Conservation (phyloP, 2,113 vertebrate genomes). For the Prionailurus viverrinus region DNA sequence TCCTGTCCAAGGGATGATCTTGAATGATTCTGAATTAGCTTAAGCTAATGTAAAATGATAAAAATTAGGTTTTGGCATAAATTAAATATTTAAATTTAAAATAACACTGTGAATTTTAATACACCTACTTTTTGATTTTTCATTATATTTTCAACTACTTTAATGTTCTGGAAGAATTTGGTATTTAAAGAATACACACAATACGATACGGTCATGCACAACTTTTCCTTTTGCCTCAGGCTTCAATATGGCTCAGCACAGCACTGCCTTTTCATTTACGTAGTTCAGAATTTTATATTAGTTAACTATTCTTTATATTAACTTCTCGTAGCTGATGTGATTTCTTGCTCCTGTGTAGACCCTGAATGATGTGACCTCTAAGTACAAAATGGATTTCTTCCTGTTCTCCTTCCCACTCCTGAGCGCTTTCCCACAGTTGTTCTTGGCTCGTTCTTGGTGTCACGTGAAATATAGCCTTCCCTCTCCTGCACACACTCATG, state of each 20-base stretch:
- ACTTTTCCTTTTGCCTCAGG: neutral
- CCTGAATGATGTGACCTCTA: neutral
- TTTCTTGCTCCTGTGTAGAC: neutral
- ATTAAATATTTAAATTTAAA: slow-evolving; percentile 22
- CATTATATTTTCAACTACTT: neutral
- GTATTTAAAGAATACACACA: neutral
- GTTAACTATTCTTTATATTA: neutral
- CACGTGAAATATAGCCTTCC: neutral
- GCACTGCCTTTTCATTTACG: neutral
- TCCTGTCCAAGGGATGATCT: neutral
- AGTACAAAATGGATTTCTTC: neutral
- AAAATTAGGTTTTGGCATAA: neutral
- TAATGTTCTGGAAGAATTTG: neutral
- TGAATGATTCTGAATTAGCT: slow-evolving; percentile 19
- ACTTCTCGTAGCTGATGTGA: neutral
- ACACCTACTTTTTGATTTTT: neutral
- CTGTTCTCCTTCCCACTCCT: neutral
- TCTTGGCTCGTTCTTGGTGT: neutral
- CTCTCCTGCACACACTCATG: neutral
- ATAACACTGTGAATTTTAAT: slow-evolving; percentile 5
- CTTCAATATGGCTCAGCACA: neutral
- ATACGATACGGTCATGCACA: neutral
- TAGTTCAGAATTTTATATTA: neutral
- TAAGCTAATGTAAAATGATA: neutral
- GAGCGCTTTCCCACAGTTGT: neutral